Evolutionary conservation across 2,797 vertebrate species (phyloP).

Genomic region (Perodicticus potto): DNA sequence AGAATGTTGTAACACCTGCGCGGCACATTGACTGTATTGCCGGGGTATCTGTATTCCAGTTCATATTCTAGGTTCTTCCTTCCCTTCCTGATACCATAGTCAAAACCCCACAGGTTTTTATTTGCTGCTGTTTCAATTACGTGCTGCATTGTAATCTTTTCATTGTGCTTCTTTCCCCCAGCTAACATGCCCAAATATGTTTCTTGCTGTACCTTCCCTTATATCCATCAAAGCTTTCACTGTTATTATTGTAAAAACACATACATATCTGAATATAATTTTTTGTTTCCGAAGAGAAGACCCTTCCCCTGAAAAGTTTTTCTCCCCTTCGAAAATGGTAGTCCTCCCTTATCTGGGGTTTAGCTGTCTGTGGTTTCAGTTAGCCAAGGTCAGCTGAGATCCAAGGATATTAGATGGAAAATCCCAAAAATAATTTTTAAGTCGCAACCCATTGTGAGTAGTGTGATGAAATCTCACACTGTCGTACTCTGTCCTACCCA

Average conservation of each 20-base stretch:
- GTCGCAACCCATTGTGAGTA: not conserved
- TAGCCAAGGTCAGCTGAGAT: not conserved
- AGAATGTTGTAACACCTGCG: not conserved
- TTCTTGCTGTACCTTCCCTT: not conserved
- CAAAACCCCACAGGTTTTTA: not conserved
- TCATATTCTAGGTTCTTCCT: not conserved
- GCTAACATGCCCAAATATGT: not conserved
- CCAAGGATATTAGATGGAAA: not conserved
- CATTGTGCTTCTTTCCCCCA: not conserved
- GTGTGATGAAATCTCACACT: not conserved
- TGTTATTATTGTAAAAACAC: not conserved
- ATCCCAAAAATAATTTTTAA: not conserved
- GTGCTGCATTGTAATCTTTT: not conserved
- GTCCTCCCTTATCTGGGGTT: not conserved
- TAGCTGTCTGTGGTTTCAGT: not conserved
- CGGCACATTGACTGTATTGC: not conserved
- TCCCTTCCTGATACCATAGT: not conserved
- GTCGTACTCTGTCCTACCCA: not conserved
- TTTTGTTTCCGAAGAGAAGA: constrained; percentile 32
- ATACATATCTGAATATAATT: not conserved
- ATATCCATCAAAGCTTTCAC: not conserved
- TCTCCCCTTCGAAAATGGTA: not conserved
- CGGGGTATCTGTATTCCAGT: not conserved
- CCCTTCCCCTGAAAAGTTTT: not conserved
- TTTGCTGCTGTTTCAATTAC: not conserved